phyloP scores from a whole-genome alignment of 2,113 vertebrate genomes.

The Syrrhaptes paradoxus region DNA sequence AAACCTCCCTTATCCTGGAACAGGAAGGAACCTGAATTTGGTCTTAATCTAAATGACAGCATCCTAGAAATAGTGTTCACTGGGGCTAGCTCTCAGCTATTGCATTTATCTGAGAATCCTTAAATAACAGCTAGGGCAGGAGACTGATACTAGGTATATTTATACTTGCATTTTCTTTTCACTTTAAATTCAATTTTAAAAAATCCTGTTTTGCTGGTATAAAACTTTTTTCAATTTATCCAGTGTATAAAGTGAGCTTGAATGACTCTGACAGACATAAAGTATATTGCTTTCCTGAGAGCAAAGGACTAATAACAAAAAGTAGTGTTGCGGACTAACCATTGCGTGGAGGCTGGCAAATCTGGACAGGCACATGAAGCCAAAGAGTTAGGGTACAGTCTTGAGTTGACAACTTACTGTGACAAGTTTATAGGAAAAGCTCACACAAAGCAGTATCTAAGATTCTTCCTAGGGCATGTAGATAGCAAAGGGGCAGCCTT shows the following conservation, averaged over 20 bases:
- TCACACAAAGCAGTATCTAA: background rate
- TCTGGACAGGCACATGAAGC: background rate
- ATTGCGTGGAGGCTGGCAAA: background rate
- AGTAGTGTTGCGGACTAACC: background rate
- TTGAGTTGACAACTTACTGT: background rate
- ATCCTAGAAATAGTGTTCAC: background rate
- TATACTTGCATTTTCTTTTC: background rate
- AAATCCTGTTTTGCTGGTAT: background rate
- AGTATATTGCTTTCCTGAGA: background rate
- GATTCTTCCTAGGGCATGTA: background rate
- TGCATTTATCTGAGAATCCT: background rate
- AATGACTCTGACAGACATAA: background rate
- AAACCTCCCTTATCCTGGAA: background rate
- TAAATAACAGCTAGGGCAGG: background rate
- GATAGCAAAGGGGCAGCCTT: background rate
- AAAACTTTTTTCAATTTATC: background rate
- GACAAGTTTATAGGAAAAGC: background rate
- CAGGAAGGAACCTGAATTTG: background rate
- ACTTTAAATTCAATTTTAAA: background rate
- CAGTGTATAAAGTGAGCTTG: background rate
- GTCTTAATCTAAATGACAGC: background rate
- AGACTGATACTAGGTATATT: background rate
- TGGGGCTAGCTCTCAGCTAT: background rate
- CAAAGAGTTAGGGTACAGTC: background rate
- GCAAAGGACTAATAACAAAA: background rate